Evolutionary conservation across 1,140 invertebrate genomes (phyloP).

Genomic region (Laodelphax striatellus): DNA sequence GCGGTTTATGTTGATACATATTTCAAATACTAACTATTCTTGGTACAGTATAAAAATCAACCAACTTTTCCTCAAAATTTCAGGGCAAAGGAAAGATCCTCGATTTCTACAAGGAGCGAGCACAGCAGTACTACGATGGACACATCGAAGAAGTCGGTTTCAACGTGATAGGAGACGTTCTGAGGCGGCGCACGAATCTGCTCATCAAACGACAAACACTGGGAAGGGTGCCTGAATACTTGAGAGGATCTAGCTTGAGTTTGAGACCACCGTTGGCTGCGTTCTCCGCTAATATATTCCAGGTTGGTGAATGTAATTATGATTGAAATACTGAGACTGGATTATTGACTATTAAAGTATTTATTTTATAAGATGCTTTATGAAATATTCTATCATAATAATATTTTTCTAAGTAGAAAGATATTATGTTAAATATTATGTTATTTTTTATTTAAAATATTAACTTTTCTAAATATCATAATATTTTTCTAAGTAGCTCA

Average conservation of each 20-base stretch:
- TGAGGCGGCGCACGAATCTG: constrained; percentile 62
- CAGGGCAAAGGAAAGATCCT: constrained; percentile 58
- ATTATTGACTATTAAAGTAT: too few relatives aligned
- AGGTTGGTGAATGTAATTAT: constrained; percentile 34
- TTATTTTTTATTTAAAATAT: too few relatives aligned
- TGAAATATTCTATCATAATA: too few relatives aligned
- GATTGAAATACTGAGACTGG: not conserved
- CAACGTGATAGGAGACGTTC: constrained; percentile 61
- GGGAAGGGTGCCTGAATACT: constrained; percentile 60
- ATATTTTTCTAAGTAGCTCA: too few relatives aligned
- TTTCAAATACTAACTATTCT: too few relatives aligned
- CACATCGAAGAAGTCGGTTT: constrained; percentile 74
- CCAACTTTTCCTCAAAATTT: not conserved
- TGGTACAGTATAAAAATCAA: too few relatives aligned
- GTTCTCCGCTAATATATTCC: constrained; percentile 65
- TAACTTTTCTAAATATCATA: too few relatives aligned
- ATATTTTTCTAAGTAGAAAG: too few relatives aligned
- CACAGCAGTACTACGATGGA: constrained; percentile 72
- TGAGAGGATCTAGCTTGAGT: constrained; percentile 54
- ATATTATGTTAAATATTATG: too few relatives aligned
- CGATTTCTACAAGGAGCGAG: constrained; percentile 74
- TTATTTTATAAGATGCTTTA: too few relatives aligned
- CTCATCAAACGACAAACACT: constrained; percentile 64
- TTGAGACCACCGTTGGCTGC: constrained; percentile 62
- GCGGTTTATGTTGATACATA: too few relatives aligned